These are phyloP conservation scores for Zelleria hepariella DNA, from an alignment of 2,888 invertebrate genomes.

Conservation along the genomic window DNA sequence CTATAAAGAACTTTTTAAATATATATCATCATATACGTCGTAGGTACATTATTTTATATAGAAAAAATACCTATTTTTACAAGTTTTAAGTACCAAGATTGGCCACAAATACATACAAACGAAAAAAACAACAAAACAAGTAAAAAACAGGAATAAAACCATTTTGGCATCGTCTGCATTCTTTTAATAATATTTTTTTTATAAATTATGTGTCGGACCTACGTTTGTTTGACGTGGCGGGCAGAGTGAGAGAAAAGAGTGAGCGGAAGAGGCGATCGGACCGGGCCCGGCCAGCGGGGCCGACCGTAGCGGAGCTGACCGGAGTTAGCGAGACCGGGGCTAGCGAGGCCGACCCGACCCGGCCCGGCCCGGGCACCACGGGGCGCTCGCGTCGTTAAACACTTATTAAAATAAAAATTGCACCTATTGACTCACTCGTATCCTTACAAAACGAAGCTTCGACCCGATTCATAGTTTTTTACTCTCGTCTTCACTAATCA, in stretches of 20 bases:
- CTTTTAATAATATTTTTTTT: conserved; percentile 52
- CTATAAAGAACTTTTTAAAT: conserved; percentile 68
- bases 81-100: conserved; percentile 70
- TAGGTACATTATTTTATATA: conserved; percentile 69
- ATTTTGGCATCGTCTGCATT: conserved; percentile 70
- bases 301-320: conserved; percentile 9
- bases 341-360: background rate
- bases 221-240: conserved; percentile 25
- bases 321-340: background rate
- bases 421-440: conserved; percentile 68
- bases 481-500: conserved; percentile 57
- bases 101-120: conserved; percentile 71
- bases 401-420: conserved; percentile 65
- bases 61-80: conserved; percentile 70
- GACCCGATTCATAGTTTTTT: conserved; percentile 62
- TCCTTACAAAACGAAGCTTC: conserved; percentile 57
- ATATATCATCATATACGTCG: conserved; percentile 64
- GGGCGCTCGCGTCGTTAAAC: conserved; percentile 27
- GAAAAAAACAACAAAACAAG: conserved; percentile 69
- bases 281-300: conserved; percentile 13
- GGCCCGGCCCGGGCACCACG: conserved; percentile 13
- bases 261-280: conserved; percentile 13
- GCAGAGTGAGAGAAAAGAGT: conserved; percentile 6
- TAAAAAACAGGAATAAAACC: conserved; percentile 70
- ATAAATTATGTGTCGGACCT: conserved; percentile 54